Conservation (phyloP, 2,113 vertebrate genomes). For the Bungarus multicinctus region DNA sequence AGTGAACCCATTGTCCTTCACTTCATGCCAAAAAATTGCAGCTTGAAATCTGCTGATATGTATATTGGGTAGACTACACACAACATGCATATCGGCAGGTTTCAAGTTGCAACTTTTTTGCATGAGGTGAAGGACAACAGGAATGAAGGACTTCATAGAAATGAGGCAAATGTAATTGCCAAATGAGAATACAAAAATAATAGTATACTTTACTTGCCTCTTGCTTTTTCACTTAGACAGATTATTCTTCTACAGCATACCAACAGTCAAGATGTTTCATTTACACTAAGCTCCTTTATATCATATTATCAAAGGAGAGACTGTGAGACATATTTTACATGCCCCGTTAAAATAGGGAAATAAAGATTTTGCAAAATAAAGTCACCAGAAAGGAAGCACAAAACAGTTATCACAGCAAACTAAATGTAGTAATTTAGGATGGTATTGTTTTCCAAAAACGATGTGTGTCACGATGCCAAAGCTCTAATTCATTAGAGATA, state of each 20-base stretch:
- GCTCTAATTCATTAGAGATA: conserved; percentile 41
- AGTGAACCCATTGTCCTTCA: neutral
- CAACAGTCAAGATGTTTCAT: conserved; percentile 33
- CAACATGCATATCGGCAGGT: no score
- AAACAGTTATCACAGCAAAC: conserved; percentile 44
- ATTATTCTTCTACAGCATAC: conserved; percentile 23
- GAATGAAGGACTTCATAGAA: neutral
- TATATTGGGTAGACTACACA: neutral
- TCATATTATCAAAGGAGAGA: conserved; percentile 60
- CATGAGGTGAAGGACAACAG: neutral
- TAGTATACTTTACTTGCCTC: neutral
- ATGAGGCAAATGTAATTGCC: neutral
- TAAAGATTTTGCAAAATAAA: conserved; percentile 62
- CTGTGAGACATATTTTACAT: conserved; percentile 60
- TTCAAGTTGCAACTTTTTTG: neutral
- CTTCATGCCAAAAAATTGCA: neutral
- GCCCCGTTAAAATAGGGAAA: conserved; percentile 57
- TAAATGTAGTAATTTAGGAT: conserved; percentile 50
- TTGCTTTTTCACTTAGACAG: neutral
- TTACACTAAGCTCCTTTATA: conserved; percentile 21
- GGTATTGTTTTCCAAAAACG: conserved; percentile 15
- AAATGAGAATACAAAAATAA: neutral
- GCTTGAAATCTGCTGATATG: neutral
- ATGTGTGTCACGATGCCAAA: conserved; percentile 57
- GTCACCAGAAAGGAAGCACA: conserved; percentile 61